These are phyloP conservation scores for Heterocephalus glaber DNA, from an alignment of 2,113 vertebrate genomes.

Conservation along the genomic window DNA sequence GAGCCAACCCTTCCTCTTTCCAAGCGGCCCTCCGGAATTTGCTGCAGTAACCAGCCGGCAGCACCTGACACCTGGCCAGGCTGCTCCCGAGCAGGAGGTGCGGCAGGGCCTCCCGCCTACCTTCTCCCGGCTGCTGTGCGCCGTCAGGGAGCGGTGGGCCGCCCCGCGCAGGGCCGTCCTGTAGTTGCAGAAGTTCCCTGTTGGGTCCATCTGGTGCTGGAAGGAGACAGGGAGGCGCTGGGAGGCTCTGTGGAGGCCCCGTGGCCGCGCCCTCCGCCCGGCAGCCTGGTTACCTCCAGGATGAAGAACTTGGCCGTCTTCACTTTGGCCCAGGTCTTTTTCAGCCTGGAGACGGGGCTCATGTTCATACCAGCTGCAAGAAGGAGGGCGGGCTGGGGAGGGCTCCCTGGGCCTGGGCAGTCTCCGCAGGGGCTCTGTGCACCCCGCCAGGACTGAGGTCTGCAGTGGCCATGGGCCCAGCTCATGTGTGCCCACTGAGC, in stretches of 20 bases:
- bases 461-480: not conserved
- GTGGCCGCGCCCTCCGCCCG: fast-evolving
- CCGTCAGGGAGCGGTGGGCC: conserved; percentile 85
- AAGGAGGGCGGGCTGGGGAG: not conserved
- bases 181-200: conserved; percentile 89
- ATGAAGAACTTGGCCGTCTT: conserved; percentile 98
- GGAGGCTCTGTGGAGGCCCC: not conserved
- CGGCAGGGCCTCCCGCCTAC: conserved; percentile 60
- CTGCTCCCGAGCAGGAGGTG: too few species aligned
- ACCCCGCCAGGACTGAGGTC: not conserved
- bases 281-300: conserved; percentile 89
- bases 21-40: too few species aligned
- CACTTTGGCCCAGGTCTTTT: conserved; percentile 97
- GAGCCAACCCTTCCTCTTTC: not conserved
- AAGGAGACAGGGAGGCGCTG: not conserved
- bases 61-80: fast-evolving
- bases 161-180: conserved; percentile 86
- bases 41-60: too few species aligned
- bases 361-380: conserved; percentile 95
- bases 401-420: not conserved
- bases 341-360: conserved; percentile 95
- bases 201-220: conserved; percentile 90
- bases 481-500: not conserved
- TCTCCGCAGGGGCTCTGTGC: not conserved
- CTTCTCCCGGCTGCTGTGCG: conserved; percentile 88